A percentile compares a stretch with the other conserved stretches of the same genome.
Evolutionary conservation across 2,113 vertebrate species (phyloP).

Genomic region (Phylloscopus whistleri): DNA sequence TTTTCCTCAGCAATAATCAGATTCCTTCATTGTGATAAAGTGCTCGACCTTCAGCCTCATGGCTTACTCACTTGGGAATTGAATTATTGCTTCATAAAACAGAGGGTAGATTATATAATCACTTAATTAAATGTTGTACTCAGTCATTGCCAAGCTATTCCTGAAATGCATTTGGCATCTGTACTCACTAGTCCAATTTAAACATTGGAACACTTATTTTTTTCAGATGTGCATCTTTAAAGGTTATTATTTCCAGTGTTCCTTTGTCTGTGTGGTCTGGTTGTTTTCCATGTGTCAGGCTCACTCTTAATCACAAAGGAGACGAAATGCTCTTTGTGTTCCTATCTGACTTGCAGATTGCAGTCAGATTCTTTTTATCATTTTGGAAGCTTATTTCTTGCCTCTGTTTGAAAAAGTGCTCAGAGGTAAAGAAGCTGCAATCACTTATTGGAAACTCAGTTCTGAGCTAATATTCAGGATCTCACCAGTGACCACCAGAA

Average conservation of each 20-base stretch:
- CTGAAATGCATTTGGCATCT: slow-evolving; percentile 60
- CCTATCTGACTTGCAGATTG: slow-evolving; percentile 37
- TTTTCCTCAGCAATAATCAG: slow-evolving; percentile 55
- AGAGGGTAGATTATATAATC: slow-evolving; percentile 67
- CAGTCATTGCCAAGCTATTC: slow-evolving; percentile 59
- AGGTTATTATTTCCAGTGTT: slow-evolving; percentile 38
- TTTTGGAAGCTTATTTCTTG: not conserved
- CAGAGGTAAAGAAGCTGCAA: not conserved
- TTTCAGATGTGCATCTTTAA: slow-evolving; percentile 45
- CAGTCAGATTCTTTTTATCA: slow-evolving; percentile 2
- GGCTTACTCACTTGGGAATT: slow-evolving; percentile 58
- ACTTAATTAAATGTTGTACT: slow-evolving; percentile 71
- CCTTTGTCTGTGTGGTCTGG: slow-evolving; percentile 50
- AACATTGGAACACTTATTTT: slow-evolving; percentile 24
- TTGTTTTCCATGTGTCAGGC: slow-evolving; percentile 38
- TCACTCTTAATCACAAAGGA: slow-evolving; percentile 35
- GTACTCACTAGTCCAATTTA: slow-evolving; percentile 8
- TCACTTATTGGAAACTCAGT: not conserved
- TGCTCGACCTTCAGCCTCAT: slow-evolving; percentile 29
- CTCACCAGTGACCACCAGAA: not conserved
- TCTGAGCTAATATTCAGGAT: not conserved
- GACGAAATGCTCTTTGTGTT: slow-evolving; percentile 43
- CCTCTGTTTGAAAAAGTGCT: not conserved
- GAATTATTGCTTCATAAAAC: slow-evolving; percentile 69
- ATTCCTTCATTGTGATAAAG: slow-evolving; percentile 62